phyloP scores from a whole-genome alignment of 2,797 vertebrate genomes.

The Lepus oiostolus region DNA sequence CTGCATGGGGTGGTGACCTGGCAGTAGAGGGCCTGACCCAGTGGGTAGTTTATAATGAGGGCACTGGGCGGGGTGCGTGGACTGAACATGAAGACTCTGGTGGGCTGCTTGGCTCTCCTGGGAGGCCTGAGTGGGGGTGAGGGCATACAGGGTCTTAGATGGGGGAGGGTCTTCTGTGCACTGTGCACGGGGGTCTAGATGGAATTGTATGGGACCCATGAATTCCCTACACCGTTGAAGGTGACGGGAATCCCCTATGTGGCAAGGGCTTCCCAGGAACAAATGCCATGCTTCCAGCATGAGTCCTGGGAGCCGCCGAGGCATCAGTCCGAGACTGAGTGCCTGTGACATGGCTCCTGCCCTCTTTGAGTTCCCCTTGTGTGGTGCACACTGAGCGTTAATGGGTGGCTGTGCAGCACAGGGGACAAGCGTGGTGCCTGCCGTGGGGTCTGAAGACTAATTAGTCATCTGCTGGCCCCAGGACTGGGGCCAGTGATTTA shows the following conservation, averaged over 20 bases:
- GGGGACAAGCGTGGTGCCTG: not conserved
- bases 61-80: not conserved
- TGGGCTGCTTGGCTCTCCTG: not conserved
- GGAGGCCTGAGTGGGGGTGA: too few relatives aligned
- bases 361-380: not conserved
- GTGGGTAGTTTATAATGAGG: constrained; percentile 61
- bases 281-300: not conserved
- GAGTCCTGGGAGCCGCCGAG: not conserved
- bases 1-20: not conserved
- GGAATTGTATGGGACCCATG: not conserved
- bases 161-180: not conserved
- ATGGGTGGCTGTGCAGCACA: not conserved
- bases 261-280: not conserved
- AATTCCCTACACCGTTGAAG: not conserved
- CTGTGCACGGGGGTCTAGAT: not conserved
- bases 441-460: constrained; percentile 1
- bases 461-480: not conserved
- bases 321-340: not conserved
- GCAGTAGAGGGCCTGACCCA: not conserved
- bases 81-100: not conserved
- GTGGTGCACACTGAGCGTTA: not conserved
- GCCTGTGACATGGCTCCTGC: not conserved
- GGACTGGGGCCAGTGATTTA: constrained; percentile 1
- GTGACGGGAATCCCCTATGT: not conserved
- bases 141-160: not conserved